Percentiles rank a stretch among this genome's conserved stretches.
These are phyloP conservation scores for Metaphire vulgaris DNA, from an alignment of 1,140 invertebrate genomes.

Conservation along the genomic window DNA sequence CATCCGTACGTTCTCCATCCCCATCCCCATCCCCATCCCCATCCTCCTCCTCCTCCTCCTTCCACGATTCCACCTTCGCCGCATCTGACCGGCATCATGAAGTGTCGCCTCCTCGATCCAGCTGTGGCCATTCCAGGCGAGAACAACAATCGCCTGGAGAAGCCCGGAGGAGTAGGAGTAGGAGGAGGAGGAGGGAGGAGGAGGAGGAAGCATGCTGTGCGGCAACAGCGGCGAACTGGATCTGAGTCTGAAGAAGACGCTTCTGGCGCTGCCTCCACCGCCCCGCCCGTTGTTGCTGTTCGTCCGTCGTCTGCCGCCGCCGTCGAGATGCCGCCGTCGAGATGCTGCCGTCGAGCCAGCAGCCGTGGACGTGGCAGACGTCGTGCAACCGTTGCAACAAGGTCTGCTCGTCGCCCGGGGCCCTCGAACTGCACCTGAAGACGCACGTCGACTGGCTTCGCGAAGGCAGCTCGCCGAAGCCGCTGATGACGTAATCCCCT, in stretches of 20 bases:
- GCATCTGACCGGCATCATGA: neutral
- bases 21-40: neutral
- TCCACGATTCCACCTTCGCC: no score
- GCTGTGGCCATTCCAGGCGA: no score
- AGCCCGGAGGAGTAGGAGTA: no score
- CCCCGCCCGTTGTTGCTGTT: no score
- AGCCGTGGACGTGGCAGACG: neutral
- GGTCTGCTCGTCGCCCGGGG: neutral
- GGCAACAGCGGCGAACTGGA: neutral
- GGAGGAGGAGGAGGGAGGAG: no score
- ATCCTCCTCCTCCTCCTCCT: no score
- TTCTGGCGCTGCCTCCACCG: neutral
- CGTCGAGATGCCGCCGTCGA: no score
- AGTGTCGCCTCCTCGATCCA: neutral
- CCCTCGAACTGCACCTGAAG: neutral
- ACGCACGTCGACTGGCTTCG: neutral
- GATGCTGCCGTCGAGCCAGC: no score
- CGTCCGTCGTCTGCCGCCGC: no score
- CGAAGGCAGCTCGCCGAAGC: neutral
- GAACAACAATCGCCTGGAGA: neutral
- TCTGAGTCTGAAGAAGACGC: neutral
- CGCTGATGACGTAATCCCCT: neutral
- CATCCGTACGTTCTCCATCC: neutral
- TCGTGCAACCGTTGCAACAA: neutral
- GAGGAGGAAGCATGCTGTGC: neutral